Evolutionary conservation across 1,140 invertebrate species (phyloP), one percentile per base, ranked within the genome.

Genomic region (Drosophila pectinifera): DNA sequence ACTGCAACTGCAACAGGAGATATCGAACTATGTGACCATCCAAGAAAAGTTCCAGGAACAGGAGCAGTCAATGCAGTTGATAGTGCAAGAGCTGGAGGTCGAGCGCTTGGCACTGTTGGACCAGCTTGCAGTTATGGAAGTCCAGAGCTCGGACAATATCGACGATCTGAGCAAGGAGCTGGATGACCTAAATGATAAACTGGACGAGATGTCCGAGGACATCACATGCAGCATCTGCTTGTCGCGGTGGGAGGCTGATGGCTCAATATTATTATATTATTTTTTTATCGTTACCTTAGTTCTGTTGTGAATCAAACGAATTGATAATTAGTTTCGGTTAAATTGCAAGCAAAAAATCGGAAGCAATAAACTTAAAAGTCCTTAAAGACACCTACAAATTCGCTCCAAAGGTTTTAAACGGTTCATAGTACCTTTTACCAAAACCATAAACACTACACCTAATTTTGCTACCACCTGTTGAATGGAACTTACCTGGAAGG

Each of bases 401-500:
- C 7, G 1, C 5, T 6, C 5, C 6, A 26, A 26, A 26, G 5
- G 1, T 6, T 26, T 26, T 26, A 26, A 26, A 6, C 5, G 7
- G 0, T 28, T 28, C 11, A 34, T 34, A 34, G 3, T 4, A 8
- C 13, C 13, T 45, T n/a, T 18, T 48, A 48, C 28, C 24, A 28
- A 18, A 2, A 13, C 5, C 24, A 31, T 31, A 20, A 16, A 11
- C 13, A 36, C 11, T 10, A 20, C 22, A 26, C 18, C 8, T 8
- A 14, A 10, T 34, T 14, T 10, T 2, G 10, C 6, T 54, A 8
- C 18, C 51, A 54, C 36, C 43, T 41, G 14, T 28, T 16, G 18
- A 8, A 41, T 3, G 7, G 11, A 5, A 20, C 57, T 80, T 80
- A 92, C 91, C 90, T 92, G 91, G 91, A 98, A 99, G 3, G 98